phyloP scores from a whole-genome alignment of 1,140 invertebrate species.

The Trichoplusia ni region DNA sequence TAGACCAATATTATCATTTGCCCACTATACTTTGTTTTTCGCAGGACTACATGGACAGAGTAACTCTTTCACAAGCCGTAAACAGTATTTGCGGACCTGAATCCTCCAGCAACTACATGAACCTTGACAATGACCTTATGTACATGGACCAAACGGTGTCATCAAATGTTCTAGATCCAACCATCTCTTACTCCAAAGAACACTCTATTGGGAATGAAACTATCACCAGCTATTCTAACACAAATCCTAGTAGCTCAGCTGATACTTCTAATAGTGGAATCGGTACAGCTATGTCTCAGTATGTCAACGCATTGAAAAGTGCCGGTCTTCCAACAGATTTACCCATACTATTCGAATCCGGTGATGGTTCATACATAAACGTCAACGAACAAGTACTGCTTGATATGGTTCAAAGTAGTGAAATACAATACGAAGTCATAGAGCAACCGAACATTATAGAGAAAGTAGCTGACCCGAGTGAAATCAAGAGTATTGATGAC shows the following conservation, averaged over 20 bases:
- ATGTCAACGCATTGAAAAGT: conserved; percentile 80
- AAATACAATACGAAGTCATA: conserved; percentile 81
- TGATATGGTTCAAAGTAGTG: conserved; percentile 81
- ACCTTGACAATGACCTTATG: conserved; percentile 70
- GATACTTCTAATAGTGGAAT: conserved; percentile 45
- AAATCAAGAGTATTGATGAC: conserved; percentile 79
- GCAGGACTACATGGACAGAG: conserved; percentile 73
- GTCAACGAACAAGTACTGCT: conserved; percentile 82
- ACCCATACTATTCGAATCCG: conserved; percentile 81
- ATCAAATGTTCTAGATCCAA: conserved; percentile 59
- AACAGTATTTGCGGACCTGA: conserved; percentile 73
- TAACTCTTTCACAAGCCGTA: conserved; percentile 72
- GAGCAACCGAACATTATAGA: conserved; percentile 80
- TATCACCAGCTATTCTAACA: conserved; percentile 56
- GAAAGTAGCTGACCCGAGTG: conserved; percentile 73
- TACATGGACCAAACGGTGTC: conserved; percentile 68
- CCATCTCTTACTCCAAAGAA: conserved; percentile 60
- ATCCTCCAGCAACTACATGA: conserved; percentile 61
- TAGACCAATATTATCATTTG: too few relatives aligned
- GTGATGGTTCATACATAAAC: conserved; percentile 82
- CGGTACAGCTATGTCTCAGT: conserved; percentile 75
- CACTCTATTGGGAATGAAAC: conserved; percentile 53
- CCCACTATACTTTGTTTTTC: too few relatives aligned
- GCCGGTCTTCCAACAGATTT: conserved; percentile 81
- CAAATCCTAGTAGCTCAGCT: conserved; percentile 40